Evolutionary conservation across 2,888 invertebrate genomes (phyloP).

Genomic region (Callosobruchus maculatus): DNA sequence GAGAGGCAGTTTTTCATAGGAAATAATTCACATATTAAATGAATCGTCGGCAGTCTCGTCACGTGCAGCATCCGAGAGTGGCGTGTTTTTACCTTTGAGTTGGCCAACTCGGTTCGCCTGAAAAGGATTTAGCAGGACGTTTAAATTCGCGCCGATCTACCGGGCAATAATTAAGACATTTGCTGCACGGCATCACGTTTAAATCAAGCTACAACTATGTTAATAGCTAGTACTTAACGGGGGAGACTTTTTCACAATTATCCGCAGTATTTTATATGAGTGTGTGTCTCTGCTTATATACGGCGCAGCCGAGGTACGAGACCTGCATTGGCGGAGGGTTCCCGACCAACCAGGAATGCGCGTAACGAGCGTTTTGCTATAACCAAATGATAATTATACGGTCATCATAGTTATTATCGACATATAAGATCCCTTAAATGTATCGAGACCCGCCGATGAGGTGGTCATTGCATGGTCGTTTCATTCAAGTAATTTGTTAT

Average conservation of each 20-base stretch:
- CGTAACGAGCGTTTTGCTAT: background rate
- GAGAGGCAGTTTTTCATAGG: conserved; percentile 41
- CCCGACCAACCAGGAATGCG: background rate
- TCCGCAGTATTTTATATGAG: conserved; percentile 37
- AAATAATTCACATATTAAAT: conserved; percentile 47
- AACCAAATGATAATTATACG: background rate
- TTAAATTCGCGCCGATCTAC: conserved; percentile 49
- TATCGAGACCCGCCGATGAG: too few species aligned
- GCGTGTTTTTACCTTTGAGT: conserved; percentile 40
- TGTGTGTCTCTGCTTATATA: conserved; percentile 10
- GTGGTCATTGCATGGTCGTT: too few species aligned
- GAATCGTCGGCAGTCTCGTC: conserved; percentile 40
- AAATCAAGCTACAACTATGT: conserved; percentile 50
- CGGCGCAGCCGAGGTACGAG: background rate
- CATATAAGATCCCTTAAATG: too few species aligned
- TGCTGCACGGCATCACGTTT: conserved; percentile 49
- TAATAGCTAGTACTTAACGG: conserved; percentile 44
- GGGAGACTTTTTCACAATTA: conserved; percentile 42
- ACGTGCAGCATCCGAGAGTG: conserved; percentile 43
- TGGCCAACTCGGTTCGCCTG: conserved; percentile 44
- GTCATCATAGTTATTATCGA: background rate
- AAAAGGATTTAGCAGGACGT: conserved; percentile 50
- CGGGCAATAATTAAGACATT: conserved; percentile 50
- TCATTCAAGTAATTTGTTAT: too few species aligned
- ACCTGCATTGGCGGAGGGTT: background rate